Evolutionary conservation across 2,888 invertebrate species (phyloP), one percentile per base, ranked within the genome.

Genomic region (Calephelis perditalis): DNA sequence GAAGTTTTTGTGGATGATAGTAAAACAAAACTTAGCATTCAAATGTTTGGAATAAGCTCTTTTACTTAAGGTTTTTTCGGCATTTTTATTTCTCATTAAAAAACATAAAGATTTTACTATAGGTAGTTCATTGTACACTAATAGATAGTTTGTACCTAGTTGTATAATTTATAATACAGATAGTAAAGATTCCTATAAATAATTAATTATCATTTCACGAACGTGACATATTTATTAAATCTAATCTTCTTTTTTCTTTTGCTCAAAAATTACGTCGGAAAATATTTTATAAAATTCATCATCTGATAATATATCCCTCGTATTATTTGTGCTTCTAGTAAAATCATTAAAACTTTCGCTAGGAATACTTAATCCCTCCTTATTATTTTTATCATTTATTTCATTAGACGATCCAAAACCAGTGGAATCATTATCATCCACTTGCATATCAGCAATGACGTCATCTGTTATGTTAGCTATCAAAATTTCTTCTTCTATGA

Each of bases 351-450:
- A 70, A 7, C 58, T 45, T 45, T 63, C 60, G 36, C 36, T 47
- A 4, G 62, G 62, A 40, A 68, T 67, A 55, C 63, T 67, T 11
- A 70, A 59, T 36, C 66, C 68, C 40, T 65, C 46, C 8, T 65
- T 66, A 47, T 58, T 61, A 10, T 63, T 35, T 12, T 65, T 65
- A 12, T 35, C 59, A 57, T 61, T 65, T 57, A 67, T 76, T 58
- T 79, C 74, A 58, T 77, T 76, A n/a, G 77, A 73, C 11, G 77
- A 58, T 63, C 78, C 78, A 2, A 78, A 63, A 12, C 76, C 60
- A 15, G 73, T 76, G 37, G 78, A 49, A 40, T 75, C 62, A 10
- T 68, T 68, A 54, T 74, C 35, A 26, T 52, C 26, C 10, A 10
- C 52, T 52, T 52, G 52, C 11, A 52, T 69, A 40, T 74, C 62